Percentiles rank a stretch among this genome's conserved stretches.
phyloP scores from a whole-genome alignment of 2,888 invertebrate species.

The Drosophila maculinotata region DNA sequence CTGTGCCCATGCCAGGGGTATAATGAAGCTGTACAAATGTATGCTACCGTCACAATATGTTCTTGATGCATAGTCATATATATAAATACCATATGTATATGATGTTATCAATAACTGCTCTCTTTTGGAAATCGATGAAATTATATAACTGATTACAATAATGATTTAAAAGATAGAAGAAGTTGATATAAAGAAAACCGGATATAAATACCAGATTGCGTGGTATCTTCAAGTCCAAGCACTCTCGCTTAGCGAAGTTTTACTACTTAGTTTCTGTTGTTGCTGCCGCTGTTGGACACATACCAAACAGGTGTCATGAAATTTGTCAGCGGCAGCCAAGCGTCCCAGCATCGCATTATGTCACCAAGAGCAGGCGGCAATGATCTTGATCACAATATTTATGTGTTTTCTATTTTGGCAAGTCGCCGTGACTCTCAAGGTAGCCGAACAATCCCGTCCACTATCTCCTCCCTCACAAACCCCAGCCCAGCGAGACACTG shows the following conservation, averaged over 20 bases:
- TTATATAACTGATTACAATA: too few relatives aligned
- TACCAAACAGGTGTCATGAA: conserved; percentile 67
- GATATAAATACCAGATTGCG: background rate
- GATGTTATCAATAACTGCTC: background rate
- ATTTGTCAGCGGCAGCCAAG: conserved; percentile 30
- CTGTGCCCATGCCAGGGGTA: background rate
- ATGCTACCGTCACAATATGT: background rate
- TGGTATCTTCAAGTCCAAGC: background rate
- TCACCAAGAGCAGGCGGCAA: conserved; percentile 57
- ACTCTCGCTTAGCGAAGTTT: too few relatives aligned
- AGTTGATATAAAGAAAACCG: too few relatives aligned
- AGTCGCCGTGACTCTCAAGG: conserved; percentile 69
- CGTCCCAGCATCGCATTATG: conserved; percentile 49
- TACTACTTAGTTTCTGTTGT: background rate
- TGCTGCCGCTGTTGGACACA: conserved; percentile 44
- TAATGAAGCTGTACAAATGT: background rate
- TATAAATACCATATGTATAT: background rate
- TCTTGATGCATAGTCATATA: too few relatives aligned
- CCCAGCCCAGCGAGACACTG: conserved; percentile 3
- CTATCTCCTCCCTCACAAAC: conserved; percentile 12
- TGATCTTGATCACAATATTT: conserved; percentile 77
- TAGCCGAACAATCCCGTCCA: conserved; percentile 7
- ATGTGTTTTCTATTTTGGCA: conserved; percentile 78
- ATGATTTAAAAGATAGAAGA: too few relatives aligned
- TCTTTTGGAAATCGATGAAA: too few relatives aligned